Base-by-base conservation (phyloP, 2,113 vertebrate species). In the Callopanchax toddi region DNA sequence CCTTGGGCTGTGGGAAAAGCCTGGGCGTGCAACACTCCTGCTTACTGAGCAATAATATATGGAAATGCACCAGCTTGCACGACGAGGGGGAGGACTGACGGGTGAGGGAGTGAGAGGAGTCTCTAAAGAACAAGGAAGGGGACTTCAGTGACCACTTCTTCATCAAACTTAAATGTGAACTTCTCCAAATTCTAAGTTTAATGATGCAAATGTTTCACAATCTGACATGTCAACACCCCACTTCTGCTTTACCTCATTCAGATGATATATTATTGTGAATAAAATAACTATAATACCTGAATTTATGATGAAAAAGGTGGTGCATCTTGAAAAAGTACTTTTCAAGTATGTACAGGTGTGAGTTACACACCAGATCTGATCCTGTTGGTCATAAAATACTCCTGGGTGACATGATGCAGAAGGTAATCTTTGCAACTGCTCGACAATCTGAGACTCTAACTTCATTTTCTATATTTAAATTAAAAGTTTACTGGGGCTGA, bases 21-120 rank as follows among this genome's bases (percentile, higher is more conserved):
- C 81, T 62, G 79, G 71, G 65, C 42, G 46, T 77, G 60, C 55
- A 63, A 82, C 82, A 86, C 85, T 76, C 81, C 86, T 89, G 91
- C 89, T 92, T 91, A 91, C 87, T 78, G 78, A 79, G 87, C 89
- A 91, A 87, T 90, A 90, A 84, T 82, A 78, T 84, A 89, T 89
- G 83, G 82, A 91, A 91, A 90, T 88, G 83, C 61, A 74, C 66
- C 58, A 26, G 79, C 29, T 63, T 66, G 59, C 61, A 49, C 82
- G 79, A 80, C 43, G 55, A 69, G 16, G 48, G 59, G 54, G 57
- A 55, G 39, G 55, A 46, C 58, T 36, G 49, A 53, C 1, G 50
- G 36, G 51, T 26, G 69, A 63, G 57, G 61, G 44, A 76, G 40
- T 5, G 49, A 61, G 65, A 8, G 9, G 25, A 52, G 61, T 18